phyloP scores from a whole-genome alignment of 2,113 vertebrate genomes.

The Dinomys branickii region DNA sequence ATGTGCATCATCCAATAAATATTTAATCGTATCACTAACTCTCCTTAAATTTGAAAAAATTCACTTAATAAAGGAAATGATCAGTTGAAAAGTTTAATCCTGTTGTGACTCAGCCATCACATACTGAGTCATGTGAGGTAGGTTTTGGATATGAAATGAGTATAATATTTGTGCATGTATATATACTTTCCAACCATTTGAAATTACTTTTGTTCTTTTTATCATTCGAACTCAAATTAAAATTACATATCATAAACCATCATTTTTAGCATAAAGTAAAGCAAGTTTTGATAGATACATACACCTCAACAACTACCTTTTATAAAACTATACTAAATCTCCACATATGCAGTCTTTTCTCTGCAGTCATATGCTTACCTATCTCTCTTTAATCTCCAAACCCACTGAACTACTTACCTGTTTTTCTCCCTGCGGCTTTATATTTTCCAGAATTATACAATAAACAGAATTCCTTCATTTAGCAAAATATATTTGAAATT shows the following conservation, averaged over 20 bases:
- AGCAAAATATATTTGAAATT: not conserved
- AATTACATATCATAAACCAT: not conserved
- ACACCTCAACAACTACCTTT: not conserved
- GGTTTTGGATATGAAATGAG: not conserved
- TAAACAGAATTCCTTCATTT: not conserved
- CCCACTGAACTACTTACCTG: not conserved
- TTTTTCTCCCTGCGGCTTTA: not conserved
- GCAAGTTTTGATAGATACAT: not conserved
- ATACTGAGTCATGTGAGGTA: not conserved
- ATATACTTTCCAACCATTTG: not conserved
- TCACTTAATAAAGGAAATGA: not conserved
- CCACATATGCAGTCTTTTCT: not conserved
- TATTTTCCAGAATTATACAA: not conserved
- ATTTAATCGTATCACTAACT: not conserved
- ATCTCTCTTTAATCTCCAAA: not conserved
- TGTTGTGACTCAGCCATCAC: not conserved
- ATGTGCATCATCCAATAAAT: not conserved
- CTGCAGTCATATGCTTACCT: not conserved
- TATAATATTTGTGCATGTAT: not conserved
- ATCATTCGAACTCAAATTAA: not conserved
- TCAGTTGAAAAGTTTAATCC: not conserved
- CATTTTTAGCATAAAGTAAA: not conserved
- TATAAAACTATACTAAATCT: not conserved
- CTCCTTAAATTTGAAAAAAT: not conserved
- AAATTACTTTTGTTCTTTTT: not conserved